These are phyloP conservation scores for Corythaixoides concolor DNA, from an alignment of 2,113 vertebrate species.

Conservation along the genomic window DNA sequence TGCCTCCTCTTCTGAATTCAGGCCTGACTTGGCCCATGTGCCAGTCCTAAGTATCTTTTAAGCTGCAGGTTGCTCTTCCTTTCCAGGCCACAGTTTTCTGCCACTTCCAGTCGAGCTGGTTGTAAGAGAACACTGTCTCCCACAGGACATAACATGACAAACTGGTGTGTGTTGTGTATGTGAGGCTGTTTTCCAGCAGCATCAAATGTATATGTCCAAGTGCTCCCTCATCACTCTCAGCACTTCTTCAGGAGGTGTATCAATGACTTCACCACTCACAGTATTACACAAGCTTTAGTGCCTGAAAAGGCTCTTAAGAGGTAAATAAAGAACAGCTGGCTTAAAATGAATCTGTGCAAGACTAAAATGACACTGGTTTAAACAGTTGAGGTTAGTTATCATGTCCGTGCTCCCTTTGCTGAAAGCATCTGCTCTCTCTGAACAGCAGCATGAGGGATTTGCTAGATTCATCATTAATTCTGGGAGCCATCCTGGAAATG, in stretches of 20 bases:
- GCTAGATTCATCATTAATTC: neutral
- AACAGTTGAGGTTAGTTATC: neutral
- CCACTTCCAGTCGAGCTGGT: neutral
- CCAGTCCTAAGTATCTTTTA: neutral
- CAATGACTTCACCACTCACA: neutral
- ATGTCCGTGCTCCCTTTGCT: neutral
- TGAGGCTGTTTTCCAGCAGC: neutral
- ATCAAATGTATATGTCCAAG: neutral
- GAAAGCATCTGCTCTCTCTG: neutral
- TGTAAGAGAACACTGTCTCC: neutral
- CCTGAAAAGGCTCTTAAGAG: neutral
- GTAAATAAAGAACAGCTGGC: neutral
- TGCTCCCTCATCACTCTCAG: neutral
- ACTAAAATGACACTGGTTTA: neutral
- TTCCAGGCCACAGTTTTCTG: neutral
- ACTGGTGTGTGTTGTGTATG: accelerated
- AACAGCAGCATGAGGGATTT: neutral
- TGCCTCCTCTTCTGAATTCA: neutral
- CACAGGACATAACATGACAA: neutral
- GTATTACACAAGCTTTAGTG: neutral
- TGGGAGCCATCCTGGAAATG: neutral
- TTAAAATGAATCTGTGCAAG: neutral
- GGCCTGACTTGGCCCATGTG: neutral
- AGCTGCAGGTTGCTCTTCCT: neutral
- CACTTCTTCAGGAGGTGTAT: neutral